phyloP scores from a whole-genome alignment of 2,113 vertebrate species.

The Cynoglossus semilaevis region DNA sequence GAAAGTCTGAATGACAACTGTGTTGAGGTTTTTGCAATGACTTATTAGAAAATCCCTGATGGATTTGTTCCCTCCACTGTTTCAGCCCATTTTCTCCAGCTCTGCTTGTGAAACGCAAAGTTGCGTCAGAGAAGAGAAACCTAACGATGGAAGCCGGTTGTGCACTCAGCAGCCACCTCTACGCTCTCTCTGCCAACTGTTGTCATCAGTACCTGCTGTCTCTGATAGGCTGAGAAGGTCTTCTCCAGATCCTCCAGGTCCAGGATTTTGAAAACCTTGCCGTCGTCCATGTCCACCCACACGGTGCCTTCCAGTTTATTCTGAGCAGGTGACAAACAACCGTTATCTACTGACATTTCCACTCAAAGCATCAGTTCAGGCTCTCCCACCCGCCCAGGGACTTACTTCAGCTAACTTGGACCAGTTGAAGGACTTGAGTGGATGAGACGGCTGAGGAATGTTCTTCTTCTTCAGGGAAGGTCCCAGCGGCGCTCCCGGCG shows the following conservation, averaged over 20 bases:
- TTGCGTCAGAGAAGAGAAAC: slow-evolving; percentile 14
- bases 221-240: slow-evolving; percentile 98
- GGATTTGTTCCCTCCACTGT: neutral
- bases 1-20: slow-evolving; percentile 24
- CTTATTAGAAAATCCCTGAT: neutral
- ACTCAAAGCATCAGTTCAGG: neutral
- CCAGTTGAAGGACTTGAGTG: slow-evolving; percentile 99
- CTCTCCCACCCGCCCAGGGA: too few relatives aligned
- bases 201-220: slow-evolving; percentile 90
- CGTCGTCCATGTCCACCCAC: slow-evolving; percentile 91
- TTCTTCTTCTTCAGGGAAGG: slow-evolving; percentile 87
- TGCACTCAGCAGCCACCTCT: neutral
- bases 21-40: slow-evolving; percentile 13
- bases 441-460: slow-evolving; percentile 89
- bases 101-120: slow-evolving; percentile 19
- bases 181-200: neutral
- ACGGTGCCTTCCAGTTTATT: slow-evolving; percentile 94
- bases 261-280: slow-evolving; percentile 90
- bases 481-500: slow-evolving; percentile 86
- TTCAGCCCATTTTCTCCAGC: neutral
- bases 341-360: neutral
- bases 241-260: slow-evolving; percentile 95
- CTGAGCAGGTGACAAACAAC: slow-evolving; percentile 64
- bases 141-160: slow-evolving; percentile 6
- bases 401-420: slow-evolving; percentile 92